These are phyloP conservation scores for Wiebesia pumilae DNA, from an alignment of 1,140 invertebrate genomes.

Conservation along the genomic window DNA sequence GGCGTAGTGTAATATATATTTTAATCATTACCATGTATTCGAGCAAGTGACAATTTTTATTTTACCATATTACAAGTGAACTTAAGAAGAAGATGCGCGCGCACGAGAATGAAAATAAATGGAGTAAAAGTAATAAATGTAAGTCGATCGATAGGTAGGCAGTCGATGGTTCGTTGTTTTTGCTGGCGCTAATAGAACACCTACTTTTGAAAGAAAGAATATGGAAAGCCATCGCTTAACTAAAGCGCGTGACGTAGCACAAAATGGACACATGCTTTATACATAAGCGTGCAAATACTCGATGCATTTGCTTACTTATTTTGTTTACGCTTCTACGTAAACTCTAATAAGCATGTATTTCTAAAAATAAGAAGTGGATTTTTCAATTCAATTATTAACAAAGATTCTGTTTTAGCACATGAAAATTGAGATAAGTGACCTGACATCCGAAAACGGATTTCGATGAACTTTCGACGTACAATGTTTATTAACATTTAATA, in stretches of 20 bases:
- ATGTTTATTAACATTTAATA: neutral
- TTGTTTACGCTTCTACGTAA: neutral
- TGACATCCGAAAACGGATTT: neutral
- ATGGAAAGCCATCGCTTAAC: neutral
- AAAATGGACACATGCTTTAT: neutral
- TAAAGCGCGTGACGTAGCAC: neutral
- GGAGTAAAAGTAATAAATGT: neutral
- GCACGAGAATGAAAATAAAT: neutral
- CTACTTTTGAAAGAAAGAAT: neutral
- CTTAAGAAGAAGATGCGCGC: neutral
- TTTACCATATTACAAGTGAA: neutral
- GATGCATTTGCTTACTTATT: neutral
- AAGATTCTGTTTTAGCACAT: neutral
- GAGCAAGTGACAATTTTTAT: neutral
- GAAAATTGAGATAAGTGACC: neutral
- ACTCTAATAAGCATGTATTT: neutral
- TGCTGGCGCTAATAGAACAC: neutral
- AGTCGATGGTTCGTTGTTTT: neutral
- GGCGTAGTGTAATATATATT: neutral
- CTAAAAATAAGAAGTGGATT: neutral
- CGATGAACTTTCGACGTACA: neutral
- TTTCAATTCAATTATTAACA: neutral
- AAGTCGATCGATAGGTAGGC: neutral
- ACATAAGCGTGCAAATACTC: neutral
- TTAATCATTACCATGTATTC: neutral